These are phyloP conservation scores for Apomyelois bistriatella DNA, from an alignment of 2,888 invertebrate species.

Conservation along the genomic window DNA sequence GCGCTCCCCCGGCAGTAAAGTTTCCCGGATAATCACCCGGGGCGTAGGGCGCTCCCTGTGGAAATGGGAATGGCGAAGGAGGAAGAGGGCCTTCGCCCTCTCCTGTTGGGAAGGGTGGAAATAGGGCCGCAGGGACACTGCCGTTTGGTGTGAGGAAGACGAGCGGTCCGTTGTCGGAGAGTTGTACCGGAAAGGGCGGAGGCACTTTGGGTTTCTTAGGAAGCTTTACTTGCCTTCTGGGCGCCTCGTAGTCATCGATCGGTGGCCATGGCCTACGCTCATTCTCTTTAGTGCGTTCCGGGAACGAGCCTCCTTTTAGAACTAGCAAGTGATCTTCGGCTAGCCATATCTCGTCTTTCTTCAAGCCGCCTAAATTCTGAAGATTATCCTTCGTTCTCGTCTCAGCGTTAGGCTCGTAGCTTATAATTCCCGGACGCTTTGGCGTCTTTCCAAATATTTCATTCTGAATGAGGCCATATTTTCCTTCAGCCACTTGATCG, in stretches of 20 bases:
- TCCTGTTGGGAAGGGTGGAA: conserved; percentile 84
- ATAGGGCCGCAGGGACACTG: conserved; percentile 84
- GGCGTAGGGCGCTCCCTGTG: conserved; percentile 77
- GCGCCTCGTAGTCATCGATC: conserved; percentile 91
- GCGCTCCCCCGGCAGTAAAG: conserved; percentile 83
- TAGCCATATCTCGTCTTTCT: conserved; percentile 93
- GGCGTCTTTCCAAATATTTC: conserved; percentile 87
- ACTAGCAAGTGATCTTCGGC: conserved; percentile 93
- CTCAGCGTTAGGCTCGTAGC: conserved; percentile 89
- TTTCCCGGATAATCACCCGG: conserved; percentile 82
- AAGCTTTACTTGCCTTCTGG: conserved; percentile 90
- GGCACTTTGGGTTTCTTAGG: conserved; percentile 90
- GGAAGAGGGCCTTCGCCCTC: conserved; percentile 77
- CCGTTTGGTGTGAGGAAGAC: conserved; percentile 91
- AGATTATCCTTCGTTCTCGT: conserved; percentile 88
- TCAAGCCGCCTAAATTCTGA: conserved; percentile 89
- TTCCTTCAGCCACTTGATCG: conserved; percentile 94
- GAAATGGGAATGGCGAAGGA: conserved; percentile 80
- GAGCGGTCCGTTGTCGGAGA: conserved; percentile 91
- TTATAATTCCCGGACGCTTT: conserved; percentile 89
- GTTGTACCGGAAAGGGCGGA: conserved; percentile 96
- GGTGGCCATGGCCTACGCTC: conserved; percentile 84
- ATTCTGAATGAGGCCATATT: conserved; percentile 92
- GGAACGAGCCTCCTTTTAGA: conserved; percentile 87
- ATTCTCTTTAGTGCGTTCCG: conserved; percentile 72